Conservation (phyloP, 2,113 vertebrate genomes). For the Leptobrachium leishanense region DNA sequence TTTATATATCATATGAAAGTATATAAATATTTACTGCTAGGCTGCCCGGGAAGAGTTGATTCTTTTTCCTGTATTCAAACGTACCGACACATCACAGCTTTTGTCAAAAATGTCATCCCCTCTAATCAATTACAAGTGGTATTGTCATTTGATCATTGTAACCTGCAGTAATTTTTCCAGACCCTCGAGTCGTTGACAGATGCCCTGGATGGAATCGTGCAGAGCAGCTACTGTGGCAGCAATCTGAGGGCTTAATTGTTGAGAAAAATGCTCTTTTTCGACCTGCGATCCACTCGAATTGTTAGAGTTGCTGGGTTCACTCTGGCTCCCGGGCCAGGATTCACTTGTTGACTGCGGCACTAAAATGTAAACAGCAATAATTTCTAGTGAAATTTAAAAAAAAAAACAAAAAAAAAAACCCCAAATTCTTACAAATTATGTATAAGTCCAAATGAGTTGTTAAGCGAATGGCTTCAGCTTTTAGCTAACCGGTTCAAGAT, state of each 20-base stretch:
- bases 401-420: neutral
- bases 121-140: neutral
- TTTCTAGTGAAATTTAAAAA: neutral
- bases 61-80: neutral
- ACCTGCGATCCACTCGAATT: neutral
- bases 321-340: neutral
- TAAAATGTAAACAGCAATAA: conserved; percentile 21
- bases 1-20: too few relatives aligned
- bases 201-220: conserved; percentile 78
- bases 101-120: neutral
- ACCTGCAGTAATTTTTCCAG: conserved; percentile 79
- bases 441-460: too few relatives aligned
- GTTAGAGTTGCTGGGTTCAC: neutral
- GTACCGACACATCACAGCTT: neutral
- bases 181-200: conserved; percentile 75
- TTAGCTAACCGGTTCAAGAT: too few relatives aligned
- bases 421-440: too few relatives aligned
- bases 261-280: conserved; percentile 31
- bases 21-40: too few relatives aligned
- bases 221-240: conserved; percentile 73
- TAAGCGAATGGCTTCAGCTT: too few relatives aligned
- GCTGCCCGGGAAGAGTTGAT: too few relatives aligned
- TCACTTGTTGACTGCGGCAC: neutral
- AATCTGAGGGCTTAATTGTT: conserved; percentile 71
- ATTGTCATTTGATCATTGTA: conserved; percentile 23